Evolutionary conservation across 2,888 invertebrate genomes (phyloP).

Genomic region (Cataglyphis albicans): DNA sequence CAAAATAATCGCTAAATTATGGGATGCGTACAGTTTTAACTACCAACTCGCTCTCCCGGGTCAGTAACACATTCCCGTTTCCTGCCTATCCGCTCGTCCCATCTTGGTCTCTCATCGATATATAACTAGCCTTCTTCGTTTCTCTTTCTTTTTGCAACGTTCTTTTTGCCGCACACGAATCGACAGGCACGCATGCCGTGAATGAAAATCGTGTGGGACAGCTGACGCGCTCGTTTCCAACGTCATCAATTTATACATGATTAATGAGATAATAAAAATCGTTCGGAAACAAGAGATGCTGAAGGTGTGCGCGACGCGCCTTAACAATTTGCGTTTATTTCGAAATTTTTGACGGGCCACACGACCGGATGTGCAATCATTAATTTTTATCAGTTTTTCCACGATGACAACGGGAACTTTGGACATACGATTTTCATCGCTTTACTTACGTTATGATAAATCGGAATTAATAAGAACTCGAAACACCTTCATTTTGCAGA

Average conservation of each 20-base stretch:
- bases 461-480: constrained; percentile 30
- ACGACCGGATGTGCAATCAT: constrained; percentile 56
- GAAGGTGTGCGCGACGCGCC: constrained; percentile 16
- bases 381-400: constrained; percentile 66
- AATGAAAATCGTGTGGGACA: constrained; percentile 72
- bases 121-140: constrained; percentile 69
- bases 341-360: constrained; percentile 45
- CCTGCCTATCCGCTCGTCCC: constrained; percentile 74
- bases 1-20: constrained; percentile 85
- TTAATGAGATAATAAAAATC: constrained; percentile 74
- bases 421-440: constrained; percentile 46
- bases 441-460: constrained; percentile 47
- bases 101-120: constrained; percentile 66
- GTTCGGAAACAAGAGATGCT: constrained; percentile 47
- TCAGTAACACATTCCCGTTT: constrained; percentile 77
- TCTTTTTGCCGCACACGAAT: constrained; percentile 50
- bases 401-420: constrained; percentile 44
- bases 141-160: constrained; percentile 61
- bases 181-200: constrained; percentile 55
- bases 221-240: constrained; percentile 69
- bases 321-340: constrained; percentile 66
- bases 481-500: neutral
- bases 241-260: constrained; percentile 68
- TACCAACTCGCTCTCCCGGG: constrained; percentile 72
- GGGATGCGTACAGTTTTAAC: constrained; percentile 81